Base-by-base conservation (phyloP, 1,140 invertebrate genomes). In the Micrasema minimum region DNA sequence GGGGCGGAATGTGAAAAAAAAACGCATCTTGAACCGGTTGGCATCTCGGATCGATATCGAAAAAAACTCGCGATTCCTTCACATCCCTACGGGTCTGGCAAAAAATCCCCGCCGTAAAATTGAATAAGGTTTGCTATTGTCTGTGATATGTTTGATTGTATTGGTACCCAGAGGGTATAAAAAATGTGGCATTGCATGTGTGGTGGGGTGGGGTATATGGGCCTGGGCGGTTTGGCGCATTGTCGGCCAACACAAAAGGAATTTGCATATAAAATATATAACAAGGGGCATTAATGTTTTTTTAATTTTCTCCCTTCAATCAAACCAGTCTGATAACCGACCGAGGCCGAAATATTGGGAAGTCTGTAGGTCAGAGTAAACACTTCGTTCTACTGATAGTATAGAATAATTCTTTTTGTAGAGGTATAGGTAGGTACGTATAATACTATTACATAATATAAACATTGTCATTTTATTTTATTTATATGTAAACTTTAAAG, bases 211-310 rank as follows among this genome's bases (percentile, higher is more conserved):
- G 7, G 16, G 37, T 64, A 46, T 31, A 37, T 64, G 59, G 23
- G 18, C 55, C 53, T 57, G 12, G 26, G 18, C 51, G 31, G 11
- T 41, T 59, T 18, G 14, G 14, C 22, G n/a, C 16, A 64, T 64
- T 64, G 59, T 64, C 41, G 43, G 59, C 51, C 35, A 31, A 16
- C 14, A 71, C 64, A 71, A 71, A 71, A 57, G 69, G 45, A 71
- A 66, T 71, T 71, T 71, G 69, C 69, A 71, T 71, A 71, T 35
- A 50, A 57, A 50, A 50, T 62, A 64, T 64, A 64, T 64, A 46
- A 46, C 20, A 41, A 57, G 43, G 43, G 43, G 59, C 22, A 46
- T 64, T 64, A 31, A 43, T 10, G 20, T 46, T 64, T 64, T 64
- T 64, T 64, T 64, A 12, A 18, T 23, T 45, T 64, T 22, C 59